Evolutionary conservation across 2,888 invertebrate species (phyloP), one percentile per base, ranked within the genome.

Genomic region (Microctonus hyperodae): DNA sequence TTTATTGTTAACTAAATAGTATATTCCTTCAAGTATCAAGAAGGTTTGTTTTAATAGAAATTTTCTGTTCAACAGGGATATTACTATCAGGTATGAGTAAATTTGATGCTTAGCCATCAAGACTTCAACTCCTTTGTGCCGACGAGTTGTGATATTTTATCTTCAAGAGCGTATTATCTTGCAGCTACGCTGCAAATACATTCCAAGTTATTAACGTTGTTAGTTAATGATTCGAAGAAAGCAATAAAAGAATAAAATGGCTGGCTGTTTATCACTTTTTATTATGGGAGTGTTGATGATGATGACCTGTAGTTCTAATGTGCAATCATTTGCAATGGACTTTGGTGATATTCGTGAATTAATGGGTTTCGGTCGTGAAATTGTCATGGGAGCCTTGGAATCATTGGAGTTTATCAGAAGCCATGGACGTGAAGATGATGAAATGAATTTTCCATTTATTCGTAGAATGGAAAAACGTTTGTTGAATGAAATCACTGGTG

Each of bases 361-460:
- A 7, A 35, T 83, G 0, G 76, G 76, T 48, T 74, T 81, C 44
- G 77, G 79, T 1, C 70, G 74, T 1, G 78, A 77, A 20, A 67
- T 76, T 0, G 50, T 76, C 0, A 67, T 67, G 1, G 75, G 79
- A 1, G 61, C 72, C 4, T 66, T 82, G 20, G 78, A 83, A 50
- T 75, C 78, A 0, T 74, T 78, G 72, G 73, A 81, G 1, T 56
- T 75, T 44, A 68, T 79, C 9, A 65, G 68, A 4, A 74, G 74
- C 1, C 65, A 59, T 1, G 53, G 57, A 0, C 68, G 71, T 0
- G 73, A 66, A 9, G 70, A 71, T 9, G 88, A 88, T 73, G 69
- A 88, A 1, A 86, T 89, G 6, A 88, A 88, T 16, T 82, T 89
- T 61, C 90, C 91, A 2, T 81, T 91, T 59, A 81, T 90, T 62